phyloP scores from a whole-genome alignment of 2,888 invertebrate genomes.

The Hemicrepidius hirtus region DNA sequence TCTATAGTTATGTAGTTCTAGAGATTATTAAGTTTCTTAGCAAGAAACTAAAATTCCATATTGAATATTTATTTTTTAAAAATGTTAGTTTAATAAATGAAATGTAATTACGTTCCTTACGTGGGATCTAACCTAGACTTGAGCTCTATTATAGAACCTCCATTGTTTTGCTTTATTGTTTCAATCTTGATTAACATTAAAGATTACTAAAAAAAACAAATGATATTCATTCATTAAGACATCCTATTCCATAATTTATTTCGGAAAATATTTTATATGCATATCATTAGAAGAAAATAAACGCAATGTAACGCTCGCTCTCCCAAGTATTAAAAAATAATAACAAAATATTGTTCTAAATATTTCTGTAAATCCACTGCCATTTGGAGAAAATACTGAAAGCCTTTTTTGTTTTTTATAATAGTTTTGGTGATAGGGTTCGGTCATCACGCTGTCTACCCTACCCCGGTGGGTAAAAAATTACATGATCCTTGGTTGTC shows the following conservation, averaged over 20 bases:
- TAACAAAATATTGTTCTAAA: neutral
- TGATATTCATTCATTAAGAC: no score
- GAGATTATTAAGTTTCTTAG: slow-evolving; percentile 35
- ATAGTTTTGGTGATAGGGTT: neutral
- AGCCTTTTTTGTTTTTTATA: slow-evolving; percentile 1
- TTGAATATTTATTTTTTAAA: slow-evolving; percentile 38
- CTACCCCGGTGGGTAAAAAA: no score
- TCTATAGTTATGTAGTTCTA: slow-evolving; percentile 49
- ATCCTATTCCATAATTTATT: neutral
- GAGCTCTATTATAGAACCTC: slow-evolving; percentile 18
- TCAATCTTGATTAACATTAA: no score
- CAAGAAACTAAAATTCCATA: slow-evolving; percentile 28
- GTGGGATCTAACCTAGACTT: slow-evolving; percentile 9
- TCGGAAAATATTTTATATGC: no score
- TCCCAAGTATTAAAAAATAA: neutral
- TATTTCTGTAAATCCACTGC: neutral
- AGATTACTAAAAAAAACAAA: no score
- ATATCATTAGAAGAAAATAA: neutral
- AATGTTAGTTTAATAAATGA: slow-evolving; percentile 34
- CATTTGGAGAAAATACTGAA: neutral
- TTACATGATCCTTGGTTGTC: no score
- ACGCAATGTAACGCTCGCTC: neutral
- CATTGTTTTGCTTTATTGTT: no score
- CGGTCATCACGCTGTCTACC: no score
- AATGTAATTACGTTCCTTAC: slow-evolving; percentile 19